phyloP scores from a whole-genome alignment of 2,888 invertebrate species.

The Mayetiola destructor region DNA sequence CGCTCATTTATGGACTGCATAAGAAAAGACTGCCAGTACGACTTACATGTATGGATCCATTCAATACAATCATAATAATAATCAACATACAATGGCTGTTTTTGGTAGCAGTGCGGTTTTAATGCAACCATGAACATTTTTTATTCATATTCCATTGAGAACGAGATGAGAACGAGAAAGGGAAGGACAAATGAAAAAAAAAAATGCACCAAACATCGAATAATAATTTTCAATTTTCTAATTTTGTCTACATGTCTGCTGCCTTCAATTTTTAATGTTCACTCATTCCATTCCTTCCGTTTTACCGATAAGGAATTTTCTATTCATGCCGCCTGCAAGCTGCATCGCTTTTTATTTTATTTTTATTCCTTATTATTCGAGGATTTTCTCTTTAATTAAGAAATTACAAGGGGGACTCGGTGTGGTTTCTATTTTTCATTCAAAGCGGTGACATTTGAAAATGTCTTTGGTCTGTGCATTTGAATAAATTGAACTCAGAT shows the following conservation, averaged over 20 bases:
- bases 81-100: slow-evolving; percentile 2
- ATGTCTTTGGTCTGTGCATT: too few relatives aligned
- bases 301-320: not conserved
- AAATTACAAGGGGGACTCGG: slow-evolving; percentile 4
- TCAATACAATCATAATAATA: not conserved
- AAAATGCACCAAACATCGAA: too few relatives aligned
- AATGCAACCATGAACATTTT: too few relatives aligned
- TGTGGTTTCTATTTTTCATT: too few relatives aligned
- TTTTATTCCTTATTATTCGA: not conserved
- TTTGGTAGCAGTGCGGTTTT: not conserved
- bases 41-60: not conserved
- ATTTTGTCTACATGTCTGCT: slow-evolving; percentile 6
- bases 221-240: slow-evolving; percentile 13
- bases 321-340: not conserved
- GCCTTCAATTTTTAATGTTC: not conserved
- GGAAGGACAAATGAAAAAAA: too few relatives aligned
- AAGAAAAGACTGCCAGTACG: not conserved
- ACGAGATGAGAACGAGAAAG: too few relatives aligned
- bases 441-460: too few relatives aligned
- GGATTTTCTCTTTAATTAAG: slow-evolving; percentile 4
- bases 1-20: too few relatives aligned
- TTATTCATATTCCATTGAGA: too few relatives aligned
- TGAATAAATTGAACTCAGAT: too few relatives aligned
- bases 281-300: not conserved
- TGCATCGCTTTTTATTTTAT: not conserved